A percentile compares a stretch with the other conserved stretches of the same genome.
Conservation (phyloP, 92 coral and sea anemone species). For the Bergia puertoricense region DNA sequence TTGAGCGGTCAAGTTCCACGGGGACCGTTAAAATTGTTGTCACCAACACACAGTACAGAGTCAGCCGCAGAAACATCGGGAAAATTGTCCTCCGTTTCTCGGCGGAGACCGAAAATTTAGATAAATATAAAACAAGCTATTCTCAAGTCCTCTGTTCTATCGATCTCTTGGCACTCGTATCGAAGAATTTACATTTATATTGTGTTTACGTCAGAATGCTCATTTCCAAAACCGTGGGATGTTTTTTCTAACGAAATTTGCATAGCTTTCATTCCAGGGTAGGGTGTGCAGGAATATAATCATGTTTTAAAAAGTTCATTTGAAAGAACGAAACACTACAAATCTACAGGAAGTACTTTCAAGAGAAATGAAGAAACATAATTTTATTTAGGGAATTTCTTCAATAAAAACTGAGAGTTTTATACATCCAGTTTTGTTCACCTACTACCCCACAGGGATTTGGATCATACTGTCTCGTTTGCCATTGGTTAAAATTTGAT, state of each 20-base stretch:
- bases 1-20: conserved; percentile 27
- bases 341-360: neutral
- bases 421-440: neutral
- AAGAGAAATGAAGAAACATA: neutral
- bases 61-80: conserved; percentile 35
- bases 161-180: neutral
- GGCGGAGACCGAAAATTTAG: conserved; percentile 22
- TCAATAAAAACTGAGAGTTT: neutral
- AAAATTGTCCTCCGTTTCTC: conserved; percentile 36
- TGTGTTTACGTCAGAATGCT: conserved; percentile 37
- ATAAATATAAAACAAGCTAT: neutral
- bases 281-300: conserved; percentile 21
- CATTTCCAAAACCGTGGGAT: conserved; percentile 22
- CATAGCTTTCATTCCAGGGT: conserved; percentile 20
- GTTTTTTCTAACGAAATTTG: conserved; percentile 15
- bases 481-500: conserved; percentile 19
- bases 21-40: conserved; percentile 44
- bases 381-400: too few relatives aligned
- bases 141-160: neutral
- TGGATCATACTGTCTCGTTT: neutral
- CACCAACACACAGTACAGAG: conserved; percentile 20
- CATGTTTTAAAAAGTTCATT: neutral
- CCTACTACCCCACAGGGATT: conserved; percentile 7
- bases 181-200: conserved; percentile 11
- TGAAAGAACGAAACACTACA: neutral